phyloP scores from a whole-genome alignment of 2,888 invertebrate species.

The Coelinius sp. region DNA sequence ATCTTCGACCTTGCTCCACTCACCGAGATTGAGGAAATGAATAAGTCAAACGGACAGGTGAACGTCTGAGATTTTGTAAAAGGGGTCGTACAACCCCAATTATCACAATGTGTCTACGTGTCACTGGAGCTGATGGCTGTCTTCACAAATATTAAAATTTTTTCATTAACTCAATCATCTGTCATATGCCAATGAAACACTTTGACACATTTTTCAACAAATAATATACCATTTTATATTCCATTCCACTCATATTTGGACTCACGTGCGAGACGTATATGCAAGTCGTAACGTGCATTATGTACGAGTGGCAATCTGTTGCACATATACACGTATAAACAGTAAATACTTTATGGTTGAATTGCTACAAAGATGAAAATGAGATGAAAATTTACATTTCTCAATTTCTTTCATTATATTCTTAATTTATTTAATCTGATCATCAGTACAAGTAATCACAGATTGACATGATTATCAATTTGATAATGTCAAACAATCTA shows the following conservation, averaged over 20 bases:
- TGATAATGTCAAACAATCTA: too few relatives aligned
- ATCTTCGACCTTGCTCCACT: constrained; percentile 68
- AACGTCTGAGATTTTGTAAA: constrained; percentile 32
- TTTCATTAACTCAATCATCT: background rate
- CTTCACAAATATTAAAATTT: background rate
- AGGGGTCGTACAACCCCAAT: constrained; percentile 23
- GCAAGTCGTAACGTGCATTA: constrained; percentile 47
- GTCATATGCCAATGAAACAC: background rate
- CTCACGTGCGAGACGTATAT: constrained; percentile 11
- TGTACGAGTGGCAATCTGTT: constrained; percentile 56
- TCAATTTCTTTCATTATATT: too few relatives aligned
- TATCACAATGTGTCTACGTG: constrained; percentile 18
- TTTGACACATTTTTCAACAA: constrained; percentile 7
- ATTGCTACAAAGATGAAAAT: background rate
- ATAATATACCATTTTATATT: constrained; percentile 11
- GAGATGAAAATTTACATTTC: background rate
- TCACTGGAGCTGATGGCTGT: constrained; percentile 23
- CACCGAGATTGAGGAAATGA: constrained; percentile 68
- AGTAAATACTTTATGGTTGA: background rate
- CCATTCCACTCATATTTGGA: constrained; percentile 6
- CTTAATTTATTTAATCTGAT: too few relatives aligned
- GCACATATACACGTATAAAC: constrained; percentile 40
- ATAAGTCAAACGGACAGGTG: constrained; percentile 57
- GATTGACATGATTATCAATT: too few relatives aligned
- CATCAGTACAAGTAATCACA: too few relatives aligned